Evolutionary conservation across 2,888 invertebrate species (phyloP), one percentile per base, ranked within the genome.

Genomic region (Tenthredo livida): DNA sequence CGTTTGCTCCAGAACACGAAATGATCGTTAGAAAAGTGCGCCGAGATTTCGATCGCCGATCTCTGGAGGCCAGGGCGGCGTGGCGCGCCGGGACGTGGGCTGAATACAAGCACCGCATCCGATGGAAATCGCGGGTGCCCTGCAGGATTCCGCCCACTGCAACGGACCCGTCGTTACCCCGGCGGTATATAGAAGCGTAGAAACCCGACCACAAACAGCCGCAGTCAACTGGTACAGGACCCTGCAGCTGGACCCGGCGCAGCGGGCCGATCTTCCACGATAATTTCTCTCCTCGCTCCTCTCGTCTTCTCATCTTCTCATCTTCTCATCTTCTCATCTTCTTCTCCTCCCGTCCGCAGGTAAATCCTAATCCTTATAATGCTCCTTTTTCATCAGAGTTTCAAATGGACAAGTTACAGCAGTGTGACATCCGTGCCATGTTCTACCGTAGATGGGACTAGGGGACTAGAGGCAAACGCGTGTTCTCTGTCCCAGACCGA

Each of bases 61-160:
- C 58, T 80, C 54, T 33, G 15, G 33, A 67, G 67, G 15, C 67
- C 43, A 43, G 43, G 21, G 73, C 40, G 40, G 50, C 29, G 17
- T 29, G 75, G 65, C 37, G 84, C 54, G 47, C 70, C 67, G 37
- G 54, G 47, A 85, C 85, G 82, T 82, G 85, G 85, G 67, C 43
- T 58, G 83, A 83, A 78, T 78, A 80, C 80, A 67, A 73, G 84
- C 40, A 77, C 65, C 37, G 70, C 47, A 54, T 86, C 87, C 87
- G 89, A 89, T 89, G 89, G 87, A 89, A 58, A 89, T 89, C 89
- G 88, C 88, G 86, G 89, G 88, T 88, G 89, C 89, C 89, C 58
- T 77, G 29, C 29, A 88, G 87, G 87, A 87, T 88, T 88, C 89
- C 89, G 88, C 89, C 89, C 88, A 89, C 88, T 85, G 87, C 40